phyloP scores from a whole-genome alignment of 2,113 vertebrate genomes.

The Castor canadensis region DNA sequence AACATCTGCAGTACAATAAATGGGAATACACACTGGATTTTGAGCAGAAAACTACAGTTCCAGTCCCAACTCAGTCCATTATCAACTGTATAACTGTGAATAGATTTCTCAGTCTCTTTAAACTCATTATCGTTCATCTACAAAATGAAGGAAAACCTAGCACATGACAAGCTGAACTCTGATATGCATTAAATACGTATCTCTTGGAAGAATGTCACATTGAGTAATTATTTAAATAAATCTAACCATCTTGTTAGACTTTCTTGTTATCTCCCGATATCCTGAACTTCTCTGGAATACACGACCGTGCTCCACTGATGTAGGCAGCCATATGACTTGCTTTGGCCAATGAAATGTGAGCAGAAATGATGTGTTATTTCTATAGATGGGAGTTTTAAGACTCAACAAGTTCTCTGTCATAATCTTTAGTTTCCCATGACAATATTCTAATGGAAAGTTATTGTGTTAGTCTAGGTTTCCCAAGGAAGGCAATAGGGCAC shows the following conservation, averaged over 20 bases:
- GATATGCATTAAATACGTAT: background rate
- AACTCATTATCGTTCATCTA: background rate
- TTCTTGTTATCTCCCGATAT: background rate
- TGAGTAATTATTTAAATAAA: slow-evolving; percentile 11
- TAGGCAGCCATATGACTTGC: background rate
- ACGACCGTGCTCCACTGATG: background rate
- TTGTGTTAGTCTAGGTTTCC: background rate
- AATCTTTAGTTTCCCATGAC: background rate
- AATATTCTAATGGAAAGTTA: background rate
- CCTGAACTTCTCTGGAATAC: background rate
- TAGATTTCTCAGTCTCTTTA: background rate
- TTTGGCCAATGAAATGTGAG: background rate
- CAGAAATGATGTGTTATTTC: background rate
- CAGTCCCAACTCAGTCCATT: background rate
- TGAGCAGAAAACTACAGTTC: background rate
- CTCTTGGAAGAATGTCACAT: background rate
- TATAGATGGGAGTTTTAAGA: background rate
- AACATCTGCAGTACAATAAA: background rate
- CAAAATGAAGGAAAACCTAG: background rate
- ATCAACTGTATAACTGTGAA: background rate
- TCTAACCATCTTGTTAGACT: background rate
- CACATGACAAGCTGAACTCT: background rate
- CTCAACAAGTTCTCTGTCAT: background rate
- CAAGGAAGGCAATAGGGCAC: background rate
- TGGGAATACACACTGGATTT: background rate